Conservation (phyloP, 1,140 invertebrate genomes). For the Geopemphigus sp. region DNA sequence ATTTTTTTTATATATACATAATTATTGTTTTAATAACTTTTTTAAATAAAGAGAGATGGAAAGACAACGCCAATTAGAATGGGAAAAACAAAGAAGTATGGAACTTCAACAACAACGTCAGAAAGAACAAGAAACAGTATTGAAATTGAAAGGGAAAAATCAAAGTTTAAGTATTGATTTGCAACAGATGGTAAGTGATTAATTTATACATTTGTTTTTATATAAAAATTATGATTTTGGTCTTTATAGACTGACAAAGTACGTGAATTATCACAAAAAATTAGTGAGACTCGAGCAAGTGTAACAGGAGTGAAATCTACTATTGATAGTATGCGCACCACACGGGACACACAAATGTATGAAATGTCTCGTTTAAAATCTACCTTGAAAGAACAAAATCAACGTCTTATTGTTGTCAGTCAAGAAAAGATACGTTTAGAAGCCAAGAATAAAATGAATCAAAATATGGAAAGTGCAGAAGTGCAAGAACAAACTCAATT, state of each 20-base stretch:
- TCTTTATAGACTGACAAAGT: conserved; percentile 72
- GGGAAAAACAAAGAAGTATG: conserved; percentile 89
- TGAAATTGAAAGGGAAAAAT: conserved; percentile 86
- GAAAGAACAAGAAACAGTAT: conserved; percentile 82
- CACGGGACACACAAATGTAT: conserved; percentile 82
- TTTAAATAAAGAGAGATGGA: conserved; percentile 77
- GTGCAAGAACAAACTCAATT: conserved; percentile 61
- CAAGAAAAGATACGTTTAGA: conserved; percentile 82
- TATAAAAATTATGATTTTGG: conserved; percentile 46
- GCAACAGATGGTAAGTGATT: conserved; percentile 64
- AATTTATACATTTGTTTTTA: neutral
- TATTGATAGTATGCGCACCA: conserved; percentile 92
- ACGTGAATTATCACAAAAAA: conserved; percentile 81
- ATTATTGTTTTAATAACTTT: conserved; percentile 34
- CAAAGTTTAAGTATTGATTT: conserved; percentile 81
- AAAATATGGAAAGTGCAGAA: conserved; percentile 61
- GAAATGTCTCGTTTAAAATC: conserved; percentile 87
- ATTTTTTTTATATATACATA: neutral
- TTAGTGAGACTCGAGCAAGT: conserved; percentile 80
- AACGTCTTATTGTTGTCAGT: conserved; percentile 69
- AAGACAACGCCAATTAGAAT: conserved; percentile 89
- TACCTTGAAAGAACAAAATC: conserved; percentile 77
- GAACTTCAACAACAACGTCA: conserved; percentile 82
- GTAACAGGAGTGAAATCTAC: conserved; percentile 91
- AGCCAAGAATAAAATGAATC: conserved; percentile 68